Conservation (phyloP, 2,797 vertebrate genomes). For the Steatocranus sp. region DNA sequence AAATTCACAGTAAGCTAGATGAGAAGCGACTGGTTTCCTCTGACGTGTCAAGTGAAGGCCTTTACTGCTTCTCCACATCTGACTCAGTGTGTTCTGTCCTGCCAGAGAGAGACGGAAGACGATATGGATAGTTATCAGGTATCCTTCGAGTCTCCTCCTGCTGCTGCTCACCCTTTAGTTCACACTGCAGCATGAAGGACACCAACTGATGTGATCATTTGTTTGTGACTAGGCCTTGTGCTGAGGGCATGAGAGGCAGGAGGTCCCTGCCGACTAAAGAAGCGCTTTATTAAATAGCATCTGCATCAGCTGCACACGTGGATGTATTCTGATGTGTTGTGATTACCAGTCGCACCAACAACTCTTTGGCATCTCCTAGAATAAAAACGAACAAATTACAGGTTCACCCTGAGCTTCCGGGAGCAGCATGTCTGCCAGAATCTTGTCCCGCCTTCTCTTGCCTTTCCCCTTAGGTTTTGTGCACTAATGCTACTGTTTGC, state of each 20-base stretch:
- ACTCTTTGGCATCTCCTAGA: slow-evolving; percentile 12
- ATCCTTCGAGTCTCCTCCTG: slow-evolving; percentile 73
- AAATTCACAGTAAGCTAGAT: not conserved
- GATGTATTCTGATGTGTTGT: slow-evolving; percentile 39
- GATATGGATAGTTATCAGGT: slow-evolving; percentile 99
- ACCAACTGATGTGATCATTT: slow-evolving; percentile 66
- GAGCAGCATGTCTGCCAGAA: slow-evolving; percentile 25
- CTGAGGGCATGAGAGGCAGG: slow-evolving; percentile 38
- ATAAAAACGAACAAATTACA: not conserved
- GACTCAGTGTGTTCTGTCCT: slow-evolving; percentile 89
- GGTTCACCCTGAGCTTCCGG: slow-evolving; percentile 32
- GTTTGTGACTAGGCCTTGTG: slow-evolving; percentile 51
- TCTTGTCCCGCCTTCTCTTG: slow-evolving; percentile 4
- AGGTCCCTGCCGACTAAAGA: slow-evolving; percentile 29
- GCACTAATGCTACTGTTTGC: slow-evolving; percentile 78
- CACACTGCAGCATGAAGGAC: slow-evolving; percentile 83
- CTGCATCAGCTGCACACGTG: slow-evolving; percentile 38
- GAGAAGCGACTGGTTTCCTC: not conserved
- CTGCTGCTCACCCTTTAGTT: slow-evolving; percentile 73
- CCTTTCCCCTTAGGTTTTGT: slow-evolving; percentile 31
- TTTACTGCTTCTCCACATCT: slow-evolving; percentile 67
- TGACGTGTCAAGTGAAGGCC: not conserved
- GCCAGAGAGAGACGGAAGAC: slow-evolving; percentile 92
- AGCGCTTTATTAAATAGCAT: slow-evolving; percentile 59
- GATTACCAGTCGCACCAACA: slow-evolving; percentile 44